Percentiles rank a stretch among this genome's conserved stretches.
These are phyloP conservation scores for Drosophila sucinea DNA, from an alignment of 1,140 invertebrate species.

Conservation along the genomic window DNA sequence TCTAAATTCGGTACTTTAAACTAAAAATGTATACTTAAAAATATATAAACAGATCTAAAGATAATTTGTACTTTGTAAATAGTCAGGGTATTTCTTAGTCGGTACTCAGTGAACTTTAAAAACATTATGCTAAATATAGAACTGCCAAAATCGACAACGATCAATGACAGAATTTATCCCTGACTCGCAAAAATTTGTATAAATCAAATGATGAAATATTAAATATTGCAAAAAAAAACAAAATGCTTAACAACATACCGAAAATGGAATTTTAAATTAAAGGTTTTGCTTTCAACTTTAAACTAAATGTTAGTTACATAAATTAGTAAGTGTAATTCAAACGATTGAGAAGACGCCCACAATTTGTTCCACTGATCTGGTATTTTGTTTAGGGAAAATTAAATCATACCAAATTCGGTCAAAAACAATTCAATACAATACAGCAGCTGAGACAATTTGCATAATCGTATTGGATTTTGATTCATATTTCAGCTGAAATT, in stretches of 20 bases:
- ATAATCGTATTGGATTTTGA: slow-evolving; percentile 62
- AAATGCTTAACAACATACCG: neutral
- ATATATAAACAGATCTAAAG: too few relatives aligned
- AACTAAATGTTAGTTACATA: slow-evolving; percentile 2
- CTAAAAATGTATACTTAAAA: too few relatives aligned
- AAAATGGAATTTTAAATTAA: slow-evolving; percentile 1
- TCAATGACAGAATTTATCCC: slow-evolving; percentile 3
- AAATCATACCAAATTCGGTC: slow-evolving; percentile 20
- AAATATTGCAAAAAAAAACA: too few relatives aligned
- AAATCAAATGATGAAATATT: neutral
- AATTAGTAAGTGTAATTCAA: slow-evolving; percentile 6
- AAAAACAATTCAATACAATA: slow-evolving; percentile 40
- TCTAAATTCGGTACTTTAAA: too few relatives aligned
- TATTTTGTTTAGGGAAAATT: slow-evolving; percentile 32
- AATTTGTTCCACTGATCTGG: slow-evolving; percentile 11
- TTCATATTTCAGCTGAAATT: slow-evolving; percentile 56
- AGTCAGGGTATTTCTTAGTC: neutral
- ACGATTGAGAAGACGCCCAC: neutral
- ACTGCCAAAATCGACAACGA: neutral
- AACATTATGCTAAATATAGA: neutral
- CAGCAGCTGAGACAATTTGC: slow-evolving; percentile 49
- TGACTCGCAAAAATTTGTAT: neutral
- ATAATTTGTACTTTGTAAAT: too few relatives aligned
- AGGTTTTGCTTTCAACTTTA: neutral
- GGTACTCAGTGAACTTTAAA: neutral